Base-by-base conservation (phyloP, 2,888 invertebrate genomes). In the Eilema caniola region DNA sequence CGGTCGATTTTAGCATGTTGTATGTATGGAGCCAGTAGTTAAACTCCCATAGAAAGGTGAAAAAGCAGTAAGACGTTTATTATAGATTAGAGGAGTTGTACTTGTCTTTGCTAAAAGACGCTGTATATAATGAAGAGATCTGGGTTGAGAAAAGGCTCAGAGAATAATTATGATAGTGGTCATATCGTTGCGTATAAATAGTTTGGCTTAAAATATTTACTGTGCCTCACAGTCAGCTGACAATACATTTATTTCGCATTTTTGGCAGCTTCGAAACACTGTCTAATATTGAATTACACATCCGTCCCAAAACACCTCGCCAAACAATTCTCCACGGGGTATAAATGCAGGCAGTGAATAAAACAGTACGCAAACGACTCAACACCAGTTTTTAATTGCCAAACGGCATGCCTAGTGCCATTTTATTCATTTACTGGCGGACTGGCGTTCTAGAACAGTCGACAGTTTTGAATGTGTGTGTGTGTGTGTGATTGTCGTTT, bases 341-440 rank as follows among this genome's bases (percentile, higher is more conserved):
- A 77, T 68, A 75, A 63, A 75, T 65, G 25, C 69, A 70, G 65
- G 70, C 23, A 61, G 53, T 71, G 69, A 67, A 69, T 66, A 77
- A 74, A 75, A 75, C 70, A 67, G 62, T 71, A 72, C 63, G 77
- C 75, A 70, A 76, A 72, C 76, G 71, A 59, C 79, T 76, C 74
- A 69, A 76, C 75, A 80, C 76, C 78, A 83, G 83, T 84, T 85
- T 86, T 86, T 87, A 87, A 87, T 87, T 86, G 83, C 79, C 81
- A 85, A 84, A 87, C 84, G 81, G 77, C 75, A 73, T 74, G 77
- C 75, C 81, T 81, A 85, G 84, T 84, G 81, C 75, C 79, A 80
- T 86, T 87, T 81, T 82, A 86, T 87, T 87, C 84, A 86, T 86
- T 87, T 87, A 86, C 79, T 76, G 73, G 78, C 74, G 72, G 77